Conservation (phyloP, 2,888 invertebrate genomes). For the Tenthredo mesomela region DNA sequence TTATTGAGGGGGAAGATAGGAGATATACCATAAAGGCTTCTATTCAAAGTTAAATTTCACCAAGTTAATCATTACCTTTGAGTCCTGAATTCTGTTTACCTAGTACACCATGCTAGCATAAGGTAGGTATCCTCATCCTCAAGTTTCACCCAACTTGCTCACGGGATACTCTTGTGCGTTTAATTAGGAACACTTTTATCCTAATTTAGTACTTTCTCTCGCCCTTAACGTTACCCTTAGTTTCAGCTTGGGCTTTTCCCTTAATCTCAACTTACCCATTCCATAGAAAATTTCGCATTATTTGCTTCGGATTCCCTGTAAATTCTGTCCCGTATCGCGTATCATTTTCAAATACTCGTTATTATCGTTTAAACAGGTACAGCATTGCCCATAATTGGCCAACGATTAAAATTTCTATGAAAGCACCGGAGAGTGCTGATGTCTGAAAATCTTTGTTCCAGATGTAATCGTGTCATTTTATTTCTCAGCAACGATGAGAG, state of each 20-base stretch:
- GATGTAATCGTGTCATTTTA: neutral
- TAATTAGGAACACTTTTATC: slow-evolving; percentile 43
- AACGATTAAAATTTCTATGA: neutral
- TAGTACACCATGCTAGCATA: neutral
- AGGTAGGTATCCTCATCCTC: neutral
- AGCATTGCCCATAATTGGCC: neutral
- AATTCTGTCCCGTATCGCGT: neutral
- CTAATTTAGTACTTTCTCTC: slow-evolving; percentile 45
- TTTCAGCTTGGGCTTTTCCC: neutral
- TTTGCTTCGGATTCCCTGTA: slow-evolving; percentile 11
- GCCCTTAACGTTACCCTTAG: neutral
- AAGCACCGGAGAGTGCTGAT: neutral
- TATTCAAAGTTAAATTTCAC: slow-evolving; percentile 33
- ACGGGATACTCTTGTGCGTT: slow-evolving; percentile 23
- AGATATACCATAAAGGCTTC: slow-evolving; percentile 15
- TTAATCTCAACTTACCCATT: slow-evolving; percentile 12
- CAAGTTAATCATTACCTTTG: slow-evolving; percentile 35
- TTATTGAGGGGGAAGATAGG: neutral
- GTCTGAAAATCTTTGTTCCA: neutral
- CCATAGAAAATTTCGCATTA: neutral
- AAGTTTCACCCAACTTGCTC: slow-evolving; percentile 20
- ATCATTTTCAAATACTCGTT: neutral
- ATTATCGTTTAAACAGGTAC: neutral
- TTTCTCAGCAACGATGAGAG: neutral
- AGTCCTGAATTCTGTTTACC: slow-evolving; percentile 36